Conservation (phyloP, 2,797 vertebrate genomes). For the Sebastes glaucus region DNA sequence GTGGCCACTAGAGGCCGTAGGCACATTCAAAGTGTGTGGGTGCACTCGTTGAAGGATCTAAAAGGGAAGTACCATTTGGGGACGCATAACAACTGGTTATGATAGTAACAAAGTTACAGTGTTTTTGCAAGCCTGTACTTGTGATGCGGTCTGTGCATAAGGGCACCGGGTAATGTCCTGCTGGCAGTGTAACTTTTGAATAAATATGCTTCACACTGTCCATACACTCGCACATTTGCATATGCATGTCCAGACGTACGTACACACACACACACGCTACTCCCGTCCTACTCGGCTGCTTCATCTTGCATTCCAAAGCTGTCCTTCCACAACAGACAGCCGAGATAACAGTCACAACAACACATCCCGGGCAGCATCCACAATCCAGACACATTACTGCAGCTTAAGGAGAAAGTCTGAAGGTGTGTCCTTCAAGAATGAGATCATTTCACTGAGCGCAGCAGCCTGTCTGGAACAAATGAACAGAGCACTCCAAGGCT, state of each 20-base stretch:
- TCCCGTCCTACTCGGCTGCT: constrained; percentile 18
- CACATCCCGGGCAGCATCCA: constrained; percentile 34
- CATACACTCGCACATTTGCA: constrained; percentile 38
- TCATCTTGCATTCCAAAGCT: constrained; percentile 40
- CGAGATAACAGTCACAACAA: constrained; percentile 41
- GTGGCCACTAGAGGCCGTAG: constrained; percentile 75
- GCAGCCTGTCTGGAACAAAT: constrained; percentile 66
- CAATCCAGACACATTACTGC: constrained; percentile 53
- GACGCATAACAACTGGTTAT: constrained; percentile 71
- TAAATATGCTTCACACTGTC: constrained; percentile 47
- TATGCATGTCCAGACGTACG: constrained; percentile 34
- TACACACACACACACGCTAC: not conserved
- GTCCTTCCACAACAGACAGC: constrained; percentile 53
- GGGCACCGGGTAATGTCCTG: constrained; percentile 47
- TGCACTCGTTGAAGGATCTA: constrained; percentile 50
- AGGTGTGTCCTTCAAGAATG: constrained; percentile 72
- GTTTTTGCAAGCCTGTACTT: constrained; percentile 68
- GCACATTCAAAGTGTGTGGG: constrained; percentile 67
- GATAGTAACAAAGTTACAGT: constrained; percentile 69
- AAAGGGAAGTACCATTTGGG: constrained; percentile 66
- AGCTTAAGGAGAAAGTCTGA: constrained; percentile 62
- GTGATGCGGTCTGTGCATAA: constrained; percentile 46
- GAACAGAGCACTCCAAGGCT: constrained; percentile 57
- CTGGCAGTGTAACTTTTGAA: constrained; percentile 43
- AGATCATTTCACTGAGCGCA: constrained; percentile 64